Percentiles rank a stretch among this genome's conserved stretches.
Conservation (phyloP, 2,797 vertebrate genomes). For the Hipposideros larvatus region DNA sequence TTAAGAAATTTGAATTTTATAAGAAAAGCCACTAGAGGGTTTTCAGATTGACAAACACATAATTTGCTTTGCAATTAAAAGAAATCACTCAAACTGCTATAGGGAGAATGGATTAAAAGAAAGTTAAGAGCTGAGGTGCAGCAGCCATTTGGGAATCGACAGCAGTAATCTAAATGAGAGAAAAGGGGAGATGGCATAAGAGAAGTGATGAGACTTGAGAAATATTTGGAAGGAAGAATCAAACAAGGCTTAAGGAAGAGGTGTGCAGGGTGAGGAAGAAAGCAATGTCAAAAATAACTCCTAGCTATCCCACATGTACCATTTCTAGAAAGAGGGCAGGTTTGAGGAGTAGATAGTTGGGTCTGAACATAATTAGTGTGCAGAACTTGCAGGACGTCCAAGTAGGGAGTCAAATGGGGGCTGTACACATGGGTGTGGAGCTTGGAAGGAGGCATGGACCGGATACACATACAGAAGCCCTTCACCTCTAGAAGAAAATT, state of each 20-base stretch:
- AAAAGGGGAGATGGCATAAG: too few relatives aligned
- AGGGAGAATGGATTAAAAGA: background rate
- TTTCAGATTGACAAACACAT: background rate
- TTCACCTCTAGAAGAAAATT: background rate
- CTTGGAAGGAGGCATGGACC: background rate
- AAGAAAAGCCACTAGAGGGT: constrained; percentile 25
- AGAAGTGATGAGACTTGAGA: background rate
- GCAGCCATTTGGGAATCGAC: background rate
- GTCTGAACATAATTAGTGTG: background rate
- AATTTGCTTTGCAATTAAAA: background rate
- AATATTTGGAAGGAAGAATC: background rate
- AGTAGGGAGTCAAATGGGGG: background rate
- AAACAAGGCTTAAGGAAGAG: background rate
- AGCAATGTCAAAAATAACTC: background rate
- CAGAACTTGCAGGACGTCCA: background rate
- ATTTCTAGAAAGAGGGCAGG: background rate
- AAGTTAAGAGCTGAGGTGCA: background rate
- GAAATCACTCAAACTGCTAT: background rate
- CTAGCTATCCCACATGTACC: background rate
- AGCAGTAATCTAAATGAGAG: background rate
- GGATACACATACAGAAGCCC: background rate
- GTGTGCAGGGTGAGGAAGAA: background rate
- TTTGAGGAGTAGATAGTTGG: background rate
- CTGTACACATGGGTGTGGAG: background rate
- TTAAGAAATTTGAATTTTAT: constrained; percentile 17